Evolutionary conservation across 2,888 invertebrate species (phyloP).

Genomic region (Pyrochroa serraticornis): DNA sequence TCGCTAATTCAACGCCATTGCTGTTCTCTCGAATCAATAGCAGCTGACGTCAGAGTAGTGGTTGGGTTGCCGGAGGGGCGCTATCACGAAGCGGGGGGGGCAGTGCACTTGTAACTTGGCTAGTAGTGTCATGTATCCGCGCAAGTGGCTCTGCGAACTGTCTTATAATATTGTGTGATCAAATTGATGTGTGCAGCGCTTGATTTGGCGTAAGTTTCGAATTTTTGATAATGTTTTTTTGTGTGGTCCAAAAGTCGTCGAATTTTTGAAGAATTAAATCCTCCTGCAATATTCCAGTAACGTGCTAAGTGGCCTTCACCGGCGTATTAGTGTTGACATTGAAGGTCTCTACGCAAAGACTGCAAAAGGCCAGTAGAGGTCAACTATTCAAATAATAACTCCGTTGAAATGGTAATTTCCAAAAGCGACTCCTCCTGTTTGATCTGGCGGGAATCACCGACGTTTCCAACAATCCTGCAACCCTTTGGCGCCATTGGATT

Average conservation of each 20-base stretch:
- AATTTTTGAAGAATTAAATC: constrained; percentile 22
- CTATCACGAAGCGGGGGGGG: constrained; percentile 55
- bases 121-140: constrained; percentile 60
- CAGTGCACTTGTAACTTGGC: constrained; percentile 60
- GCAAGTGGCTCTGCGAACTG: constrained; percentile 57
- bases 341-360: constrained; percentile 58
- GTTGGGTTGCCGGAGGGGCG: constrained; percentile 50
- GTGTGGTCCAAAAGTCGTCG: constrained; percentile 30
- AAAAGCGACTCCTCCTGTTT: constrained; percentile 4
- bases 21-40: constrained; percentile 56
- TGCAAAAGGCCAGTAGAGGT: constrained; percentile 59
- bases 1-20: constrained; percentile 53
- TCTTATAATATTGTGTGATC: constrained; percentile 55
- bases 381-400: constrained; percentile 54
- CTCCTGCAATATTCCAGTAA: constrained; percentile 47
- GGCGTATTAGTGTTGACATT: constrained; percentile 59
- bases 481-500: constrained; percentile 21
- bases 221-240: constrained; percentile 35
- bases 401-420: constrained; percentile 36
- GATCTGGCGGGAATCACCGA: neutral
- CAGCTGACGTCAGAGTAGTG: constrained; percentile 58
- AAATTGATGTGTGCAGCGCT: constrained; percentile 52
- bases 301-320: constrained; percentile 58
- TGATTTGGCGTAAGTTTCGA: constrained; percentile 53
- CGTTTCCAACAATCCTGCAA: constrained; percentile 6